These are phyloP conservation scores for Plusia festucae DNA, from an alignment of 2,888 invertebrate genomes.

Conservation along the genomic window DNA sequence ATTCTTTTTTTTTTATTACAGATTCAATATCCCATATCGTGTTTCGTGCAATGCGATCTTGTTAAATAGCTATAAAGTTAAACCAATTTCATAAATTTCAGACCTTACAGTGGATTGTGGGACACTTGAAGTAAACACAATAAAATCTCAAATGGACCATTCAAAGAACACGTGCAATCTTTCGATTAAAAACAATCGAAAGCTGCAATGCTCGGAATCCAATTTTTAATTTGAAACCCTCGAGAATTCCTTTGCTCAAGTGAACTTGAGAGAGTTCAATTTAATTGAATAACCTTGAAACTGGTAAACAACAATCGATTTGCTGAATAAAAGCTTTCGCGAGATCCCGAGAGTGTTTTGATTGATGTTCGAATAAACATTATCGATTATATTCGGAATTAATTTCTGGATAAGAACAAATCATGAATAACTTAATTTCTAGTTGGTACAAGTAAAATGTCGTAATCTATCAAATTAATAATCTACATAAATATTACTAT, in stretches of 20 bases:
- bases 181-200: neutral
- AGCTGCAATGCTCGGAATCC: slow-evolving; percentile 5
- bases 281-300: slow-evolving; percentile 13
- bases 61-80: too few species aligned
- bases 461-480: too few species aligned
- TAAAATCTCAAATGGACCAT: neutral
- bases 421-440: neutral
- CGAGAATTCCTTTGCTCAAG: slow-evolving; percentile 9
- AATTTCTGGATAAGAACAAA: too few species aligned
- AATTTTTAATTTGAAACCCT: slow-evolving; percentile 5
- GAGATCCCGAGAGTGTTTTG: slow-evolving; percentile 2
- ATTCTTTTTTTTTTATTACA: too few species aligned
- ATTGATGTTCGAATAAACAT: slow-evolving; percentile 19
- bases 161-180: slow-evolving; percentile 1
- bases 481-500: too few species aligned
- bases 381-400: neutral
- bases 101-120: too few species aligned
- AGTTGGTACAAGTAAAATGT: too few species aligned
- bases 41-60: too few species aligned
- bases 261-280: slow-evolving; percentile 19
- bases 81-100: too few species aligned
- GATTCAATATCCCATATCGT: too few species aligned
- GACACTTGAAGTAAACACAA: neutral
- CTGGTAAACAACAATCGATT: slow-evolving; percentile 14
- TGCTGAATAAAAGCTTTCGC: slow-evolving; percentile 15